Conservation (phyloP, 2,113 vertebrate species). For the Istiophorus platypterus region DNA sequence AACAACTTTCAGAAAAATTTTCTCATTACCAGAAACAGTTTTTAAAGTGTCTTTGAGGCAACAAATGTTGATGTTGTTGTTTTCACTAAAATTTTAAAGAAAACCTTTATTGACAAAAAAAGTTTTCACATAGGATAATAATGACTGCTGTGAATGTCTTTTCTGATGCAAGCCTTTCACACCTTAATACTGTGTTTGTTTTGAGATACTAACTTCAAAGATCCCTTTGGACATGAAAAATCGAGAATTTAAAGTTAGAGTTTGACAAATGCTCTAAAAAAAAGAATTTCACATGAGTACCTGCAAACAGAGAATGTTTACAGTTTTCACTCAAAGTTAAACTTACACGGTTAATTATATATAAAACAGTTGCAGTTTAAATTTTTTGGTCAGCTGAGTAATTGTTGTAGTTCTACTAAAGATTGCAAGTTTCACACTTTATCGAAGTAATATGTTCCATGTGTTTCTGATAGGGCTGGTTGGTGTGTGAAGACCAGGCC, state of each 20-base stretch:
- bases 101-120: constrained; percentile 46
- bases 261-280: constrained; percentile 17
- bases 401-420: neutral
- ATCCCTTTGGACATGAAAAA: neutral
- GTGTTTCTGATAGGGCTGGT: constrained; percentile 88
- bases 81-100: constrained; percentile 36
- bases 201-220: neutral
- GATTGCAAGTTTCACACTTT: neutral
- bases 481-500: constrained; percentile 95
- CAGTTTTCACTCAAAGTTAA: neutral
- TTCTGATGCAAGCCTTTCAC: neutral
- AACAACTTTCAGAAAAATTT: constrained; percentile 63
- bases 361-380: too few relatives aligned
- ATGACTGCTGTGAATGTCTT: constrained; percentile 16
- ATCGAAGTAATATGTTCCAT: neutral
- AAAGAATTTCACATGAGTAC: neutral
- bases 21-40: constrained; percentile 58
- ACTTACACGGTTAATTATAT: too few relatives aligned
- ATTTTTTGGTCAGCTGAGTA: too few relatives aligned
- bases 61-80: constrained; percentile 45
- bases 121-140: constrained; percentile 23
- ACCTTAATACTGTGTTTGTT: neutral
- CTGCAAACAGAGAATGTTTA: neutral
- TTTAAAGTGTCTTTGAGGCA: constrained; percentile 31
- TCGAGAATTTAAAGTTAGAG: neutral